Evolutionary conservation across 2,797 vertebrate species (phyloP), one percentile per base, ranked within the genome.

Genomic region (Bradypodion ventrale): DNA sequence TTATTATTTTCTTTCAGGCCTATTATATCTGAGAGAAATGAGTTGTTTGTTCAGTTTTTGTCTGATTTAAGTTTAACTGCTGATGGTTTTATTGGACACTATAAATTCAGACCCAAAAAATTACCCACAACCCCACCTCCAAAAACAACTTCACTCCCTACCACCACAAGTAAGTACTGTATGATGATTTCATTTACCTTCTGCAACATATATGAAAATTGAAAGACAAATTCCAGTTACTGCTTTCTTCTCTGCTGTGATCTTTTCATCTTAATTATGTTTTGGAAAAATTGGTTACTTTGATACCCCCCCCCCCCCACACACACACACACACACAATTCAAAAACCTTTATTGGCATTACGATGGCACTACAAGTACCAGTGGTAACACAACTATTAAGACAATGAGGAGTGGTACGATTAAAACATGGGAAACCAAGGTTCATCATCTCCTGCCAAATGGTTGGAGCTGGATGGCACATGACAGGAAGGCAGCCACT

Each of bases 41-140:
- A 99, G 91, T 96, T 99, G 87, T 94, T 99, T 0, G 94, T 99
- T 94, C 98, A 99, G 95, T 99, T 99, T 95, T 96, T 99, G 86
- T 99, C 99, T 60, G 99, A 99, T 93, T 96, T 99, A 91, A 99
- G 98, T 92, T 95, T 99, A 84, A 99, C 98, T 15, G 98, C 98
- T 29, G 99, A 99, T 62, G 99, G 99, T 37, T 99, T 99, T 94
- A 98, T 99, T 52, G 97, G 96, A 77, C 98, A 99, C 94, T 99
- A 99, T 93, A 99, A 97, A 95, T 99, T 99, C 94, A 97, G 98
- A 93, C 97, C 98, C 29, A 99, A 98, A 95, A 99, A 97, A 90
- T 93, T 97, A 85, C 95, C 95, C 12, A 94, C 93, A 85, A 98
- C 98, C 73, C 97, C 97, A 35, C 79, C 90, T 44, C 89, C 88